Percentiles rank a stretch among this genome's conserved stretches.
These are phyloP conservation scores for Ricordea florida DNA, from an alignment of 92 coral and sea anemone species.

Conservation along the genomic window DNA sequence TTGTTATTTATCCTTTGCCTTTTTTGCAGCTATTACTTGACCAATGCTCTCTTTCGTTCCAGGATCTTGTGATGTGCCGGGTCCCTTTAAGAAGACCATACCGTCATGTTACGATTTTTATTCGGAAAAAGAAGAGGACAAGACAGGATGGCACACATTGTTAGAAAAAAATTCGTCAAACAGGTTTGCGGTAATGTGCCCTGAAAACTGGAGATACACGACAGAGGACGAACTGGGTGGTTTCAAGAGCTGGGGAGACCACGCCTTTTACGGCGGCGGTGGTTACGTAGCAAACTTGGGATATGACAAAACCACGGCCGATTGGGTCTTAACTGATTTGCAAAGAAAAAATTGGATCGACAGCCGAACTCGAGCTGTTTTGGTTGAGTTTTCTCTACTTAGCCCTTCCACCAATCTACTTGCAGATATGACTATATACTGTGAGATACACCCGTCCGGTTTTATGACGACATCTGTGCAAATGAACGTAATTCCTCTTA, in stretches of 20 bases:
- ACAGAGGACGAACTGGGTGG: background rate
- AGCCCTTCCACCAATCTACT: constrained; percentile 18
- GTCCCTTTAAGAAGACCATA: background rate
- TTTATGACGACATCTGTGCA: background rate
- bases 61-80: constrained; percentile 8
- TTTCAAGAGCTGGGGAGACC: background rate
- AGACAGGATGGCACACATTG: constrained; percentile 11
- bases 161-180: background rate
- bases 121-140: constrained; percentile 17
- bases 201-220: constrained; percentile 31
- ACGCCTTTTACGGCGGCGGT: constrained; percentile 32
- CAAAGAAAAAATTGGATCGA: constrained; percentile 36
- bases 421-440: constrained; percentile 1
- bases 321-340: constrained; percentile 16
- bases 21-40: background rate
- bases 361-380: constrained; percentile 43
- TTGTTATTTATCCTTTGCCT: background rate
- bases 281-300: constrained; percentile 55
- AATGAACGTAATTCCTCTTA: background rate
- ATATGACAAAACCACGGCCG: constrained; percentile 26
- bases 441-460: constrained; percentile 46
- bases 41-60: no score
- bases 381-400: constrained; percentile 27
- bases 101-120: constrained; percentile 34
- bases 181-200: background rate